These are phyloP conservation scores for Patella depressa DNA, from an alignment of 2,888 invertebrate species.

Conservation along the genomic window DNA sequence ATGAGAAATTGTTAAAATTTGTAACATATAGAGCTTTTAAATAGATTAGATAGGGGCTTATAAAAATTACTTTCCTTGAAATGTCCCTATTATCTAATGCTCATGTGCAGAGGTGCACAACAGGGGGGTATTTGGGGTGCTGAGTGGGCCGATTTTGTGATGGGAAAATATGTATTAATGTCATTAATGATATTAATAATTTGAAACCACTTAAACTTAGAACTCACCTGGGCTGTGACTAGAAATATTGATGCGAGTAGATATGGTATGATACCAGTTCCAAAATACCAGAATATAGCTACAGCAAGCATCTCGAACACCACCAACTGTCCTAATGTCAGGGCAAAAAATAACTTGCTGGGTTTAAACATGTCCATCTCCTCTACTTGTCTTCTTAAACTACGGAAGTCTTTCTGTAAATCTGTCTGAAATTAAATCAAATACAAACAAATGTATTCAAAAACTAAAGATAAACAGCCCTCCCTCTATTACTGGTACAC, in stretches of 20 bases:
- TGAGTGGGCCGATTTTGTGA: no score
- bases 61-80: no score
- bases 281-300: constrained; percentile 49
- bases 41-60: no score
- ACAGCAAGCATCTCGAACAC: constrained; percentile 56
- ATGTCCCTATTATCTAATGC: no score
- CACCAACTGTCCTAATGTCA: constrained; percentile 53
- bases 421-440: constrained; percentile 41
- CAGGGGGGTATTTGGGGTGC: no score
- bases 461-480: no score
- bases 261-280: constrained; percentile 53
- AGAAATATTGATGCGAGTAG: constrained; percentile 53
- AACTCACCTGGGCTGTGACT: constrained; percentile 58
- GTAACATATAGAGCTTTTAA: no score
- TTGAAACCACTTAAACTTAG: background rate
- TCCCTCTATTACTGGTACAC: no score
- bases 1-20: no score
- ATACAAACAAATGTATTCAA: background rate
- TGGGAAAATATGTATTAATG: no score
- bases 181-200: no score
- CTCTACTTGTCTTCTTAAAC: constrained; percentile 57
- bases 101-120: no score
- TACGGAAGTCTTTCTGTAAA: constrained; percentile 57
- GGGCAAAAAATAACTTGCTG: constrained; percentile 53
- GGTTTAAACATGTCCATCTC: constrained; percentile 56